A percentile compares a stretch with the other conserved stretches of the same genome.
Evolutionary conservation across 2,888 invertebrate species (phyloP).

Genomic region (Mimachlamys varia): DNA sequence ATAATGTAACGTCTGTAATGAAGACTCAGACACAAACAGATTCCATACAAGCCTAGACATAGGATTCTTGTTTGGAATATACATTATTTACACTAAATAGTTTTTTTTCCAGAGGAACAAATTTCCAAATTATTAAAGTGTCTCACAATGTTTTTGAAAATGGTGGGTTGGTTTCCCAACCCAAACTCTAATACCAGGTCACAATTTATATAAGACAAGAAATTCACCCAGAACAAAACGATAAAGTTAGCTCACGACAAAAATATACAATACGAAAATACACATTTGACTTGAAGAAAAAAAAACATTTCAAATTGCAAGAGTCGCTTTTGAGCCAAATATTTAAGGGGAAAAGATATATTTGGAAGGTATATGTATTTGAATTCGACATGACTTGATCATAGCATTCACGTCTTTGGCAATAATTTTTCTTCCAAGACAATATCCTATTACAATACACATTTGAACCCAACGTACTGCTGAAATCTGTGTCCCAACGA

Average conservation of each 20-base stretch:
- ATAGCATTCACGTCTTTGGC: constrained; percentile 12
- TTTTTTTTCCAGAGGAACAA: neutral
- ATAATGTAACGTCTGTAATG: too few species aligned
- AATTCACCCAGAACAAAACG: neutral
- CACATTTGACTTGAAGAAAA: constrained; percentile 3
- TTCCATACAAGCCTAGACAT: too few species aligned
- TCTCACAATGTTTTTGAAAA: neutral
- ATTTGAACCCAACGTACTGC: neutral
- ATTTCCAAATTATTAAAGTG: neutral
- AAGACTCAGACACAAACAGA: too few species aligned
- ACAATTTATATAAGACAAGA: neutral
- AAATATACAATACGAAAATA: constrained; percentile 31
- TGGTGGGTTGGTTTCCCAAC: too few species aligned
- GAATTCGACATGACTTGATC: neutral
- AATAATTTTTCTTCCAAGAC: constrained; percentile 14
- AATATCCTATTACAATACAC: neutral
- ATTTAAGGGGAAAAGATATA: neutral
- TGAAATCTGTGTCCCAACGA: neutral
- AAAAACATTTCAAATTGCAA: constrained; percentile 29
- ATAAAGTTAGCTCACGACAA: neutral
- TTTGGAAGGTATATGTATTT: constrained; percentile 11
- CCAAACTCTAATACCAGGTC: too few species aligned
- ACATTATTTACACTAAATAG: too few species aligned
- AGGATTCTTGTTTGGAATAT: too few species aligned
- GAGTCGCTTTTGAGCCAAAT: constrained; percentile 12